Conservation (phyloP, 2,888 invertebrate genomes). For the Andrena hattorfiana region DNA sequence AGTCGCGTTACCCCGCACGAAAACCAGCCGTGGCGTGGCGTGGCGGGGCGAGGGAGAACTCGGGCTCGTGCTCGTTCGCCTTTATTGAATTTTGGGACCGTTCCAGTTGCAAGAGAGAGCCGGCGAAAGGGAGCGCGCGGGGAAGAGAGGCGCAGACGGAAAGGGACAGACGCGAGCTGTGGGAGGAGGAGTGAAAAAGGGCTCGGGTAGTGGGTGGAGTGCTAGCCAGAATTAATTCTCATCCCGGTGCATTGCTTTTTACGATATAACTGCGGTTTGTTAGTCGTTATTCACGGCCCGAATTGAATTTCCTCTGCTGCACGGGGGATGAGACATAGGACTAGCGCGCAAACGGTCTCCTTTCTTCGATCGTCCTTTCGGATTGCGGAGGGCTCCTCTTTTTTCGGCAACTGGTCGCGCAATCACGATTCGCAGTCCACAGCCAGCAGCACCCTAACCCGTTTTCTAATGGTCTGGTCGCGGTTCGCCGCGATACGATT, state of each 20-base stretch:
- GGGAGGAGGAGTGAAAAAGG: conserved; percentile 51
- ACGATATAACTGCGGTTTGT: conserved; percentile 85
- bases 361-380: conserved; percentile 26
- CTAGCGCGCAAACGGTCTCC: conserved; percentile 27
- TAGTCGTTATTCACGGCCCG: conserved; percentile 83
- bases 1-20: conserved; percentile 73
- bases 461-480: not conserved
- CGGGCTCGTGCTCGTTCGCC: conserved; percentile 79
- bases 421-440: not conserved
- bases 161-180: conserved; percentile 37
- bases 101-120: conserved; percentile 76
- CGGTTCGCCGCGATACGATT: conserved; percentile 9
- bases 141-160: conserved; percentile 44
- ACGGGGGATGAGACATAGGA: conserved; percentile 34
- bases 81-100: conserved; percentile 85
- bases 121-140: conserved; percentile 52
- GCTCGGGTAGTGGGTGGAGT: conserved; percentile 67
- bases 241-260: conserved; percentile 84
- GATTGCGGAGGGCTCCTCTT: not conserved
- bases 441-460: not conserved
- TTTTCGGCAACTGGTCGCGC: too few relatives aligned
- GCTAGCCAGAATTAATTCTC: conserved; percentile 83
- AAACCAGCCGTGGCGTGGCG: conserved; percentile 64
- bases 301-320: conserved; percentile 79
- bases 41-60: conserved; percentile 69